Percentiles rank a stretch among this genome's conserved stretches.
phyloP scores from a whole-genome alignment of 2,888 invertebrate genomes.

The Netelia inedita region DNA sequence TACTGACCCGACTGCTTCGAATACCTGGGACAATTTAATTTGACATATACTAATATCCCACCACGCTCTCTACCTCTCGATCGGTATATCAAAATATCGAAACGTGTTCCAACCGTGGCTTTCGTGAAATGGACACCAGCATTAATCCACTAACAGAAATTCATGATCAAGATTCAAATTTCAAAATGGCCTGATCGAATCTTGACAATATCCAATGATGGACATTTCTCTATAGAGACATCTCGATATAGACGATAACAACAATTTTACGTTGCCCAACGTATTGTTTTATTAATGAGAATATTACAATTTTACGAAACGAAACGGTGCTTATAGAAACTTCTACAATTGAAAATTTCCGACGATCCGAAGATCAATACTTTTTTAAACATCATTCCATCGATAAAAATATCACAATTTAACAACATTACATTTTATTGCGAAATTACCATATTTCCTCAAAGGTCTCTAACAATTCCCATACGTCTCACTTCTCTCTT shows the following conservation, averaged over 20 bases:
- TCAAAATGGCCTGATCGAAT: background rate
- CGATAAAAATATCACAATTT: too few relatives aligned
- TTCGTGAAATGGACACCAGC: background rate
- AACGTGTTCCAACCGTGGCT: background rate
- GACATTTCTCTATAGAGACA: too few relatives aligned
- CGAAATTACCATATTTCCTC: too few relatives aligned
- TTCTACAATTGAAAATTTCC: background rate
- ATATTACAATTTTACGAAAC: background rate
- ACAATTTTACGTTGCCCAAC: too few relatives aligned
- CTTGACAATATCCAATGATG: too few relatives aligned
- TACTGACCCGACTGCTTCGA: conserved; percentile 37
- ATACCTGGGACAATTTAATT: conserved; percentile 53
- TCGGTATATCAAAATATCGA: conserved; percentile 24
- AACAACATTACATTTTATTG: too few relatives aligned
- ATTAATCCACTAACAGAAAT: background rate
- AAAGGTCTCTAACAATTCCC: background rate
- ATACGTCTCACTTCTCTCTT: background rate
- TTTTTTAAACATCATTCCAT: too few relatives aligned
- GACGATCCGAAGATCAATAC: background rate
- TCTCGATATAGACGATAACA: too few relatives aligned
- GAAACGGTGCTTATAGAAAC: background rate
- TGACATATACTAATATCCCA: conserved; percentile 57
- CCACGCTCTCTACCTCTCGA: conserved; percentile 23
- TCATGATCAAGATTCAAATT: background rate
- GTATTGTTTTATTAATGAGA: too few relatives aligned